Conservation (phyloP, 2,888 invertebrate genomes). For the Hesperia comma region DNA sequence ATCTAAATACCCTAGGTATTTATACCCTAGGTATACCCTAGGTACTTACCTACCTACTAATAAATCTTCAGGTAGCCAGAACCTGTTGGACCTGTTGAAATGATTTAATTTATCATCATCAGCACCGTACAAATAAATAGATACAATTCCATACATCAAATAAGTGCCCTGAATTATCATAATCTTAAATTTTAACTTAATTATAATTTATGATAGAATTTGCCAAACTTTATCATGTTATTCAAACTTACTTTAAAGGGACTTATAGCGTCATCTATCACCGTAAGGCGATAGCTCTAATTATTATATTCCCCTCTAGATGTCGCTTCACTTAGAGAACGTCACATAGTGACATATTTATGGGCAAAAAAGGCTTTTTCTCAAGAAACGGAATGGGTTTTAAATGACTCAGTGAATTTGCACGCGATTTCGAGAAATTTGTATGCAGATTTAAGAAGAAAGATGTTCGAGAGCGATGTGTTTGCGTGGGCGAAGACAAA, state of each 20-base stretch:
- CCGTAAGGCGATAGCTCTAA: neutral
- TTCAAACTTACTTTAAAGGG: neutral
- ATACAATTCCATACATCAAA: too few relatives aligned
- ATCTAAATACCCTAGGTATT: too few relatives aligned
- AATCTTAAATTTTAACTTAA: too few relatives aligned
- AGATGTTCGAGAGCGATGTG: slow-evolving; percentile 53
- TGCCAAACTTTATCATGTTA: neutral
- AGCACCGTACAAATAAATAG: too few relatives aligned
- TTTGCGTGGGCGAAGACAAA: slow-evolving; percentile 34
- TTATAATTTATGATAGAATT: neutral
- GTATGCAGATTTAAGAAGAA: slow-evolving; percentile 77
- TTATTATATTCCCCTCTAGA: slow-evolving; percentile 47
- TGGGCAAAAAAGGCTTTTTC: slow-evolving; percentile 37
- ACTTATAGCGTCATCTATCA: slow-evolving; percentile 21
- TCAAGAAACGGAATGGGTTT: slow-evolving; percentile 63
- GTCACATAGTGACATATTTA: slow-evolving; percentile 34
- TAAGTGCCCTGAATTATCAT: too few relatives aligned
- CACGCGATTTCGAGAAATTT: slow-evolving; percentile 75
- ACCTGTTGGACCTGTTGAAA: too few relatives aligned
- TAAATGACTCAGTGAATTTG: slow-evolving; percentile 81
- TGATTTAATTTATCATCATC: too few relatives aligned
- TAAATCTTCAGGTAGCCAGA: too few relatives aligned
- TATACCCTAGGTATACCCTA: too few relatives aligned
- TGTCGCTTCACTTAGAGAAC: slow-evolving; percentile 67
- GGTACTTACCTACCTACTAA: too few relatives aligned